Evolutionary conservation across 2,113 vertebrate species (phyloP), one percentile per base, ranked within the genome.

Genomic region (Lophura nycthemera): DNA sequence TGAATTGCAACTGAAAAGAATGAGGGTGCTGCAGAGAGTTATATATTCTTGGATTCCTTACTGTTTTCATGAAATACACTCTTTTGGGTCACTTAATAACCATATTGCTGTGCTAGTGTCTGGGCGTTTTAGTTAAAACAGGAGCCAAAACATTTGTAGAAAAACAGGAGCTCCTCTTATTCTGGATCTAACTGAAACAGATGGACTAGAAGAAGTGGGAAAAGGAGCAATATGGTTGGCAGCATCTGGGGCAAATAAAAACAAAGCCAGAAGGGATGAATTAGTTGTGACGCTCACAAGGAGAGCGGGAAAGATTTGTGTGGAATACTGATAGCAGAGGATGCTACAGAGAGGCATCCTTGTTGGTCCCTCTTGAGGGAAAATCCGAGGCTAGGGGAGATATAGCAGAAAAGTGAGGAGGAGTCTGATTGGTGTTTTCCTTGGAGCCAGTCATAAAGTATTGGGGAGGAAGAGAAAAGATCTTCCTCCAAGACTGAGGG

Each of bases 1-100:
- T 88, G 85, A 91, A 63, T 93, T 86, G 25, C 30, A 18, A 29
- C 59, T 81, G 56, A 60, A 83, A 80, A 81, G 25, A 86, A 32
- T 66, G 42, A 24, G 45, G 40, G 56, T 88, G 27, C 32, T 74
- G 38, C 21, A 78, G 29, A 66, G 40, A 67, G 66, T 75, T 60
- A 71, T 32, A 73, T 88, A 47, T 86, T 94, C 83, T 57, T 90
- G 72, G 27, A 69, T 90, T 88, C 38, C 34, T 86, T 86, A 38
- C 38, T 66, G 50, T 34, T 77, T 65, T 95, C 76, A 54, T 89
- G 56, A 74, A 91, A 70, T 63, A 59, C 1, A 5, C 2, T 73
- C 6, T 22, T 59, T 80, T 59, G n/a, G 56, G 76, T 42, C 69
- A 74, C 77, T 76, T 87, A 82, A 77, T 88, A 74, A 93, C 47